Base-by-base conservation (phyloP, 2,113 vertebrate species). In the Eurypyga helias region DNA sequence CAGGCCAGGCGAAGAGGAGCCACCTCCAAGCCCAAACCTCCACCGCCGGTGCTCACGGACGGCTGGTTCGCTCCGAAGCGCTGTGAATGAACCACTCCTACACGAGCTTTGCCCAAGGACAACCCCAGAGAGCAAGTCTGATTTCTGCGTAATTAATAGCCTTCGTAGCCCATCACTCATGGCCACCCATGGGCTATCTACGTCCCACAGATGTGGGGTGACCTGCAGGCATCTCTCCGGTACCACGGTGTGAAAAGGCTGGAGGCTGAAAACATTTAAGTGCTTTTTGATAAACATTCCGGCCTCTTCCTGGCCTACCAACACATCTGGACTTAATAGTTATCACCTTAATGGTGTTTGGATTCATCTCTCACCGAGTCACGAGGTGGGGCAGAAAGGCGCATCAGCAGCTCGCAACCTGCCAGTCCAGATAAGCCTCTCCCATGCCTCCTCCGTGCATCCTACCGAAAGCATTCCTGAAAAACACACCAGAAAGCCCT, bases 21-120 rank as follows among this genome's bases (percentile, higher is more conserved):
- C 55, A n/a, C 6, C 31, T 69, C 72, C 43, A 34, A 26, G 14
- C 34, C 45, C 17, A 10, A 24, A 18, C 25, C 41, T 54, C 70
- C 38, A 13, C 41, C 5, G 2, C 23, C 5, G 16, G 21, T 0
- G 0, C 36, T 65, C 51, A 15, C 1, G 2, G 21, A 26, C 0
- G 11, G 29, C 72, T 7, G 21, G 8, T 62, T 61, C 9, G 1
- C 48, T 41, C 51, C 57, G 6, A 25, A 61, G 31, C 28, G 13
- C 45, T 5, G 28, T 3, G 24, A 54, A 41, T 9, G 7, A 73
- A 49, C 15, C 58, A 17, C 72, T 58, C 28, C 87, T 19, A 15
- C 70, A 16, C 0, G 3, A 45, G 61, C 19, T 67, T n/a, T 69
- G 54, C 61, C 38, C 23, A 3, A 41, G 69, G 54, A 41, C 29